Evolutionary conservation across 92 coral and sea anemone species (phyloP).

Genomic region (Phymanthus crucifer): DNA sequence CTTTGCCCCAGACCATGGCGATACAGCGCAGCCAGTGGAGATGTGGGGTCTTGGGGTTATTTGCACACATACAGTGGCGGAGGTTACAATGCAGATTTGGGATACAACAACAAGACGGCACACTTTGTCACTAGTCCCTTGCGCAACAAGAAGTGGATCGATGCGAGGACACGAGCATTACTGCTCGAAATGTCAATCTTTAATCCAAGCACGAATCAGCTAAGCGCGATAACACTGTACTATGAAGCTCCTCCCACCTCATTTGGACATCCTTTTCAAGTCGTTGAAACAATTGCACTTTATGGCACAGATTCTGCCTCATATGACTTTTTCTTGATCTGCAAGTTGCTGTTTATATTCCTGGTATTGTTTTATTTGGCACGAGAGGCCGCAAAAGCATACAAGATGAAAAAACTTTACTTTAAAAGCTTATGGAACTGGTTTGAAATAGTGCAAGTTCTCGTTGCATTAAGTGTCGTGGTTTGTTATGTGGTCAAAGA

Average conservation of each 20-base stretch:
- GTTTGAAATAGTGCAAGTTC: slow-evolving; percentile 68
- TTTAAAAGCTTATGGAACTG: slow-evolving; percentile 68
- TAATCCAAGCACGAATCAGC: slow-evolving; percentile 69
- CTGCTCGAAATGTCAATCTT: slow-evolving; percentile 68
- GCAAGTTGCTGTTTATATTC: slow-evolving; percentile 71
- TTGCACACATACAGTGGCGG: slow-evolving; percentile 73
- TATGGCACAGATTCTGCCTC: slow-evolving; percentile 62
- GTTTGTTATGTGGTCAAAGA: slow-evolving; percentile 65
- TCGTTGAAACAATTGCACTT: slow-evolving; percentile 62
- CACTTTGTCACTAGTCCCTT: slow-evolving; percentile 36
- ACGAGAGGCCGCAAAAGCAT: slow-evolving; percentile 50
- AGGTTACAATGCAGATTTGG: slow-evolving; percentile 76
- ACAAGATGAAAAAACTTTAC: slow-evolving; percentile 40
- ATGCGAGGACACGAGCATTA: slow-evolving; percentile 69
- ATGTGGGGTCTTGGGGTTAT: slow-evolving; percentile 68
- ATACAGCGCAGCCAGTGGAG: slow-evolving; percentile 42
- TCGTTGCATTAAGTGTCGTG: slow-evolving; percentile 50
- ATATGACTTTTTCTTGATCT: slow-evolving; percentile 68
- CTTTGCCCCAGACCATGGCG: slow-evolving; percentile 86
- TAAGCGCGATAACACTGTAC: slow-evolving; percentile 57
- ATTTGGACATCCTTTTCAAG: slow-evolving; percentile 55
- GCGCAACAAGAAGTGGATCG: slow-evolving; percentile 62
- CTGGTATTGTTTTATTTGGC: slow-evolving; percentile 51
- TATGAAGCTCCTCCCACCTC: slow-evolving; percentile 67
- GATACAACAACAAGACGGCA: slow-evolving; percentile 54